Evolutionary conservation across 2,113 vertebrate genomes (phyloP).

Genomic region (Potamarius usumacintae): DNA sequence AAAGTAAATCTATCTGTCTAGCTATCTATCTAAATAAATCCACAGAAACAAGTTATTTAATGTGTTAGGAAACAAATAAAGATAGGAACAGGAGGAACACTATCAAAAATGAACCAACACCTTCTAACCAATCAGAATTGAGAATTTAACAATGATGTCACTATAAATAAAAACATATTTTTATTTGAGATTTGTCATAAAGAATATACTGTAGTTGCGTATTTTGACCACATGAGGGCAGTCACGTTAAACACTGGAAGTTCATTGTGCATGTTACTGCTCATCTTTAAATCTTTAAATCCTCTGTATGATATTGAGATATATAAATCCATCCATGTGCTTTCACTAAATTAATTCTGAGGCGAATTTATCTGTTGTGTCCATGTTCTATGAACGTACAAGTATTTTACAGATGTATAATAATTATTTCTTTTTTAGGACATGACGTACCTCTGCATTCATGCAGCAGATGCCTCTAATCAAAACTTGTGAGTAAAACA

Average conservation of each 20-base stretch:
- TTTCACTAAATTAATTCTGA: neutral
- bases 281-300: neutral
- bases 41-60: neutral
- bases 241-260: conserved; percentile 48
- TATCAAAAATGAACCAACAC: neutral
- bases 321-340: neutral
- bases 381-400: neutral
- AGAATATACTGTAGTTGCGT: neutral
- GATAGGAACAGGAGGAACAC: neutral
- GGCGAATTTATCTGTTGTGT: neutral
- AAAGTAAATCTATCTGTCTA: too few relatives aligned
- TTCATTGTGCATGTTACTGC: neutral
- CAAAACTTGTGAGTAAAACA: conserved; percentile 82
- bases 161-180: neutral
- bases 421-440: conserved; percentile 69
- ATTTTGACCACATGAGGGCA: conserved; percentile 65
- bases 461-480: conserved; percentile 80
- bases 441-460: conserved; percentile 85
- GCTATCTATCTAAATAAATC: neutral
- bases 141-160: neutral
- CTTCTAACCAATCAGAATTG: neutral
- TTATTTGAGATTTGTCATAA: neutral
- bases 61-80: neutral
- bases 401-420: neutral
- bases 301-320: too few relatives aligned